Evolutionary conservation across 1,140 invertebrate genomes (phyloP).

Genomic region (Amyelois transitella): DNA sequence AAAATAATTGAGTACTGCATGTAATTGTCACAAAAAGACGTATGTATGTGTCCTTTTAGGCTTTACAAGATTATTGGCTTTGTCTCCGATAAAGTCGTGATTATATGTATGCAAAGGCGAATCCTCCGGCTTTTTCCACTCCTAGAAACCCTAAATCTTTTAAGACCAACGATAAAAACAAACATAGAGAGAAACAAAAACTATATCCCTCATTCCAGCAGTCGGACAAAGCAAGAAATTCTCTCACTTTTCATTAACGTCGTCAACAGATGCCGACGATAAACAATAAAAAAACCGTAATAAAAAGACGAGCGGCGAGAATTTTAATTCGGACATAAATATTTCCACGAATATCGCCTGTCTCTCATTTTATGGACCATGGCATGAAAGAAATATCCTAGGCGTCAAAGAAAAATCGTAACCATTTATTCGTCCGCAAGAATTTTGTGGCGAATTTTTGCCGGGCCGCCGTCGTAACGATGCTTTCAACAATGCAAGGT

Average conservation of each 20-base stretch:
- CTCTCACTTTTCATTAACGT: not conserved
- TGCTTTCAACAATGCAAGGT: not conserved
- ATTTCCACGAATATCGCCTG: not conserved
- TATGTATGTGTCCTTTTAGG: too few relatives aligned
- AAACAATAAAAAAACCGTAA: not conserved
- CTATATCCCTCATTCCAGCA: not conserved
- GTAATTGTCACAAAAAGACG: too few relatives aligned
- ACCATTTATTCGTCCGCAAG: not conserved
- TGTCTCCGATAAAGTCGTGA: too few relatives aligned
- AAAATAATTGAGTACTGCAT: too few relatives aligned
- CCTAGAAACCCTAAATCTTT: too few relatives aligned
- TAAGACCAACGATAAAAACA: too few relatives aligned
- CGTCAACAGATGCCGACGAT: not conserved
- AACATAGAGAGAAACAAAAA: too few relatives aligned
- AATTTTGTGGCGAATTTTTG: not conserved
- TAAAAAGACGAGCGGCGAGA: not conserved
- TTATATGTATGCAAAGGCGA: too few relatives aligned
- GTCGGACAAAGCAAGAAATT: not conserved
- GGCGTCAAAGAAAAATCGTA: not conserved
- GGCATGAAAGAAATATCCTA: not conserved
- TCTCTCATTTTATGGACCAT: not conserved
- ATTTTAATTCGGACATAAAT: not conserved
- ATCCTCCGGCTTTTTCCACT: too few relatives aligned
- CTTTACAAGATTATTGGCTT: too few relatives aligned
- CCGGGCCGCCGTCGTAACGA: not conserved